Evolutionary conservation across 1,140 invertebrate genomes (phyloP).

Genomic region (Hylaeus volcanicus): DNA sequence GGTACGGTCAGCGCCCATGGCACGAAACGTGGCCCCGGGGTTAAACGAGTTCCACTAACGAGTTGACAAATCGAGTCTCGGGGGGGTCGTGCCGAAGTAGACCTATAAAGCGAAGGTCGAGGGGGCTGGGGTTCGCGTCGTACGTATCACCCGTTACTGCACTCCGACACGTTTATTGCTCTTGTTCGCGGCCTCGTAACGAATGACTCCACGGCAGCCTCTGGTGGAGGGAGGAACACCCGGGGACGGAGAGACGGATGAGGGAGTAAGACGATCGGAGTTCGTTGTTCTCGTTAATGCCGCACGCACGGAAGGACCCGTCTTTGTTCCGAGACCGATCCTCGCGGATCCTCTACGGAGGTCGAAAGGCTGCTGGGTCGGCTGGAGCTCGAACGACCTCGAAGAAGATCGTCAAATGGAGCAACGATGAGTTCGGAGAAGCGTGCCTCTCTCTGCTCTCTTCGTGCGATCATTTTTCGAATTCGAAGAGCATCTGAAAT

Average conservation of each 20-base stretch:
- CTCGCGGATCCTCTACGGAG: slow-evolving; percentile 14
- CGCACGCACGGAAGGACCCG: slow-evolving; percentile 31
- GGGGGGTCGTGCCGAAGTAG: slow-evolving; percentile 78
- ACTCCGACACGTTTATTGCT: slow-evolving; percentile 78
- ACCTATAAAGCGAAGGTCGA: slow-evolving; percentile 80
- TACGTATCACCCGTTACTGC: slow-evolving; percentile 74
- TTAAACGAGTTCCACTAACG: slow-evolving; percentile 80
- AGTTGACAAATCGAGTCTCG: slow-evolving; percentile 81
- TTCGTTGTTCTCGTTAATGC: slow-evolving; percentile 61
- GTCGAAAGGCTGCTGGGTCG: not conserved
- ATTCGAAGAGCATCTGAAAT: no score
- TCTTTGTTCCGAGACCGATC: slow-evolving; percentile 17
- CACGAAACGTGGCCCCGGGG: slow-evolving; percentile 64
- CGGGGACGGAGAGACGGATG: slow-evolving; percentile 49
- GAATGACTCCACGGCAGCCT: slow-evolving; percentile 73
- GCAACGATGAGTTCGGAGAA: not conserved
- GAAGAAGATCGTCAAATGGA: not conserved
- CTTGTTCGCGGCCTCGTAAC: slow-evolving; percentile 78
- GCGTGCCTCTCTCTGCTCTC: no score
- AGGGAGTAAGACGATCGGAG: slow-evolving; percentile 40
- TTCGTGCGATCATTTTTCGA: not conserved
- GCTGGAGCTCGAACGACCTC: not conserved
- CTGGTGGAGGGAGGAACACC: slow-evolving; percentile 36
- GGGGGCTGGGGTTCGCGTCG: slow-evolving; percentile 60
- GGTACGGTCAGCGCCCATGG: slow-evolving; percentile 58